Evolutionary conservation across 2,113 vertebrate genomes (phyloP).

Genomic region (Hoplias malabaricus): DNA sequence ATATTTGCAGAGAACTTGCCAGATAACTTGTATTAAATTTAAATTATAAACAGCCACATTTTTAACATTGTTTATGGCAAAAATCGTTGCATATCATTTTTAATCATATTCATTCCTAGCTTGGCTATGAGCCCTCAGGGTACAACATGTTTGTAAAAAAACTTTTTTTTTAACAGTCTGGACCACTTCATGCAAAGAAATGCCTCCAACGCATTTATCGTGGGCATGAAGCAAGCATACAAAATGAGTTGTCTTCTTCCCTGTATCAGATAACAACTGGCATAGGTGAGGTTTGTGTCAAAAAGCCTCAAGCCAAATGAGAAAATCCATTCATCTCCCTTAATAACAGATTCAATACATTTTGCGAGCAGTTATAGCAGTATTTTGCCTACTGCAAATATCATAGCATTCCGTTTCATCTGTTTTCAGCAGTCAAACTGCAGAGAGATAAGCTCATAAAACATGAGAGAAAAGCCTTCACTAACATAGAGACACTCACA

Average conservation of each 20-base stretch:
- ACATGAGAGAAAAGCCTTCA: too few species aligned
- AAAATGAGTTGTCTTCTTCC: not conserved
- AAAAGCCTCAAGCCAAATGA: not conserved
- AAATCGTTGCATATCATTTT: not conserved
- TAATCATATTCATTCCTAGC: not conserved
- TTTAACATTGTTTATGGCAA: too few species aligned
- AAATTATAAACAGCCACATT: too few species aligned
- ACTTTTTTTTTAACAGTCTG: not conserved
- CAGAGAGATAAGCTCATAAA: not conserved
- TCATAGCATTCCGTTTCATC: too few species aligned
- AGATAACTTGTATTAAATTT: too few species aligned
- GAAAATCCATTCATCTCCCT: not conserved
- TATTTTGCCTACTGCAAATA: not conserved
- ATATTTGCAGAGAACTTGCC: too few species aligned
- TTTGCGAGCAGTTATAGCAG: not conserved
- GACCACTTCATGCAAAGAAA: not conserved
- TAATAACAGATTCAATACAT: not conserved
- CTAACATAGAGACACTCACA: not conserved
- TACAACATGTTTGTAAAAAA: not conserved
- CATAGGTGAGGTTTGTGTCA: not conserved
- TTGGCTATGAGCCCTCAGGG: not conserved
- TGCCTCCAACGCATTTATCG: not conserved
- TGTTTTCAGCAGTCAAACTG: too few species aligned
- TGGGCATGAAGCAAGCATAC: conserved; percentile 1
- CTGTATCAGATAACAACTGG: not conserved